Conservation (phyloP, 2,888 invertebrate species). For the Pheosia tremula region DNA sequence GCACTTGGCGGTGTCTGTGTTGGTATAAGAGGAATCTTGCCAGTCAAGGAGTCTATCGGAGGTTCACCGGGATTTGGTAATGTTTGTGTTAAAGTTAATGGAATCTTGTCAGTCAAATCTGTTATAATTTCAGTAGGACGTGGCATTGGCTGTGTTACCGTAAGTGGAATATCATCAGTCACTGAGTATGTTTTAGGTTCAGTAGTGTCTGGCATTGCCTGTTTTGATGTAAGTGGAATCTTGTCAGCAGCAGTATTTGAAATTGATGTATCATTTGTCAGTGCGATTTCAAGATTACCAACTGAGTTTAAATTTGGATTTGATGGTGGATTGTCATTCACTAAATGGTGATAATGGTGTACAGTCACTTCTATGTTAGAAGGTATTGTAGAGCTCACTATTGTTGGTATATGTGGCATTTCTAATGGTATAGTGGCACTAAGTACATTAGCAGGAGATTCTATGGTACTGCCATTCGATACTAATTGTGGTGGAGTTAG, state of each 20-base stretch:
- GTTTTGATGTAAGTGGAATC: neutral
- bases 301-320: neutral
- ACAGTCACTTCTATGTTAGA: conserved; percentile 1
- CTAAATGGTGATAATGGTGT: neutral
- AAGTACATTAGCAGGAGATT: neutral
- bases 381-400: neutral
- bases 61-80: neutral
- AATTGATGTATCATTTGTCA: neutral
- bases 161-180: neutral
- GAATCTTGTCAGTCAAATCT: neutral
- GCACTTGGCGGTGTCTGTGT: neutral
- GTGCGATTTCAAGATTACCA: neutral
- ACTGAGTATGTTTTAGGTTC: neutral
- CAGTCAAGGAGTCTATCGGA: neutral
- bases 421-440: neutral
- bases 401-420: neutral
- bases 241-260: neutral
- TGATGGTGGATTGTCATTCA: neutral
- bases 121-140: neutral
- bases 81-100: neutral
- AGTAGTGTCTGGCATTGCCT: neutral
- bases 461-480: neutral
- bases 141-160: neutral
- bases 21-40: neutral
- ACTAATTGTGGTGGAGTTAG: neutral